Evolutionary conservation across 2,797 vertebrate species (phyloP), one percentile per base, ranked within the genome.

Genomic region (Poecilia gillii): DNA sequence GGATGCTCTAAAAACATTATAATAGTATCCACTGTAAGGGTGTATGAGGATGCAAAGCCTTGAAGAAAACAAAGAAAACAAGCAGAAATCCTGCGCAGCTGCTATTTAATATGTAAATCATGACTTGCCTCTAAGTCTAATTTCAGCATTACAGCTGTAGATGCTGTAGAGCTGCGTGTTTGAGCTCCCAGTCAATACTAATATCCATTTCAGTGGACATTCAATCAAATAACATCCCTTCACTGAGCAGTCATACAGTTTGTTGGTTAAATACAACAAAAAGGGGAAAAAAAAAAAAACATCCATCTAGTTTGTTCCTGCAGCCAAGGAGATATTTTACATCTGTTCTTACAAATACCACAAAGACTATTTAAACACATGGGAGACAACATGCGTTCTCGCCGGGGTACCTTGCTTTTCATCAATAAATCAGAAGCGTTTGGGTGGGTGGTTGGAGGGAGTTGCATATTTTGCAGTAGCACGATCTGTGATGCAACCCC

Each of bases 51-150:
- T 87, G 82, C 79, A 84, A 76, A 31, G 74, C 82, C 83, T 83
- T 80, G 84, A 91, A 90, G 86, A 89, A 91, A 89, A 84, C 79
- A 66, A 84, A 81, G 59, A 87, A 84, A 90, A 92, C 89, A 89
- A 85, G 41, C 75, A 85, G 79, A 92, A 88, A 90, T 91, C 88
- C 85, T 86, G 86, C 77, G 82, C 88, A 92, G 92, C 90, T 92
- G 91, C 88, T 91, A 87, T 89, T 91, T 83, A 86, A 86, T 89
- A 92, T 93, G 92, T 91, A 92, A 93, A 94, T 91, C 80, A 59
- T 84, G 82, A 62, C 85, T 82, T 76, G 77, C 85, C 88, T 87
- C 81, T 14, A 82, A 87, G 85, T 89, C 84, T 87, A 78, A 91
- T 90, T 92, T 84, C 79, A 85, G 85, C 73, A 70, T 76, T 88